Percentiles rank a stretch among this genome's conserved stretches.
phyloP scores from a whole-genome alignment of 2,888 invertebrate genomes.

The Euspilapteryx auroguttella region DNA sequence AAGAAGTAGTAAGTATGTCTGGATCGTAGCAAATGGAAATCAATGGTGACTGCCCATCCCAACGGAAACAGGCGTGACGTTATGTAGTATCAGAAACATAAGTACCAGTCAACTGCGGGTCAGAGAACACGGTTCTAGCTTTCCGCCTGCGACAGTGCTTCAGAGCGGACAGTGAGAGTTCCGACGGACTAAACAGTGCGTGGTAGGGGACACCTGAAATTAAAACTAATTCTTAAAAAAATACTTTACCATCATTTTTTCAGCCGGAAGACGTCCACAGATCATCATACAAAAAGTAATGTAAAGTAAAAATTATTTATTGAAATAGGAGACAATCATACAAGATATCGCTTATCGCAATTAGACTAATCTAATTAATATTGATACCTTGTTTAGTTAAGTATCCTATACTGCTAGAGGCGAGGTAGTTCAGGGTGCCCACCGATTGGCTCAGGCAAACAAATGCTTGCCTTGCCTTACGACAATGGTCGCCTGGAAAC shows the following conservation, averaged over 20 bases:
- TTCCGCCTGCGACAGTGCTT: conserved; percentile 95
- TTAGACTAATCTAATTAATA: too few species aligned
- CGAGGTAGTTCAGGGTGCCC: too few species aligned
- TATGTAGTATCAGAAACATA: neutral
- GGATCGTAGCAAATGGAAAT: too few species aligned
- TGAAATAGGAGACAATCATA: too few species aligned
- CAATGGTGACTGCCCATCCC: neutral
- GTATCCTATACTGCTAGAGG: too few species aligned
- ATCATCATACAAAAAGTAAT: neutral
- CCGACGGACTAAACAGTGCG: conserved; percentile 69
- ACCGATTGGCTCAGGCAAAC: too few species aligned
- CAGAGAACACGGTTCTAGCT: conserved; percentile 91
- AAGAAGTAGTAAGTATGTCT: too few species aligned
- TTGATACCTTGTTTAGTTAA: too few species aligned
- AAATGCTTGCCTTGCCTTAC: too few species aligned
- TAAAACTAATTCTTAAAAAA: conserved; percentile 3
- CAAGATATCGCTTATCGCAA: too few species aligned
- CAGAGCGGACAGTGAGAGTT: conserved; percentile 71
- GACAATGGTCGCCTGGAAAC: too few species aligned
- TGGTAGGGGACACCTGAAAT: conserved; percentile 63
- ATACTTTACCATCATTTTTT: neutral
- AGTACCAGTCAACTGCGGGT: conserved; percentile 70
- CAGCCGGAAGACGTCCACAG: neutral
- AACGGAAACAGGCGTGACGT: neutral
- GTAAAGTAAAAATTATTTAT: too few species aligned